Conservation (phyloP, 1,140 invertebrate genomes). For the Lanistes nyassanus region DNA sequence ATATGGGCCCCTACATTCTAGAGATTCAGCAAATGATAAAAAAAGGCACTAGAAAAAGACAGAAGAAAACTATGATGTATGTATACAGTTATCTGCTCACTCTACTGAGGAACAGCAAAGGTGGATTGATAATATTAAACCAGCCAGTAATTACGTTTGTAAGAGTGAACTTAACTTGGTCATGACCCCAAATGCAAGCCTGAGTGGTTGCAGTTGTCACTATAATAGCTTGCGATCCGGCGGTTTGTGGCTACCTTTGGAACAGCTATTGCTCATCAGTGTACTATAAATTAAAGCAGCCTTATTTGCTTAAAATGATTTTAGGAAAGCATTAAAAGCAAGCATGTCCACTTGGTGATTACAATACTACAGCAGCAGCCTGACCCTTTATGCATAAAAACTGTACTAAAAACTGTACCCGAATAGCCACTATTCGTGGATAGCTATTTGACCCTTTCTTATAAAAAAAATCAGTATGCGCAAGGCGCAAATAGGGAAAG, state of each 20-base stretch:
- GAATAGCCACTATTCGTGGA: too few species aligned
- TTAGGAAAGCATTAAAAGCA: neutral
- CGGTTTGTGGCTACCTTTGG: neutral
- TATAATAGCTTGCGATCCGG: neutral
- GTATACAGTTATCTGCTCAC: neutral
- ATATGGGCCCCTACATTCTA: conserved; percentile 2
- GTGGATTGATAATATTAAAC: neutral
- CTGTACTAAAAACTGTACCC: too few species aligned
- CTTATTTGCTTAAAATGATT: conserved; percentile 10
- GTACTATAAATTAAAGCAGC: neutral
- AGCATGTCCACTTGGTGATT: neutral
- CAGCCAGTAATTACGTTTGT: neutral
- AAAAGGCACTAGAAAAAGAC: neutral
- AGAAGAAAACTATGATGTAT: conserved; percentile 4
- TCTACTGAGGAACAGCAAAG: neutral
- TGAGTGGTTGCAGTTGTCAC: neutral
- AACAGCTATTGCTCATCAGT: conserved; percentile 2
- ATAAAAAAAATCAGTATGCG: too few species aligned
- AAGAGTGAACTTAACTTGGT: neutral
- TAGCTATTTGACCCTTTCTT: too few species aligned
- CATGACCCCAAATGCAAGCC: neutral
- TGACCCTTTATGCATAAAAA: too few species aligned
- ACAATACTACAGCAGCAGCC: conserved; percentile 7
- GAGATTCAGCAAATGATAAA: conserved; percentile 7
- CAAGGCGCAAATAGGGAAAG: too few species aligned